Percentiles rank a stretch among this genome's conserved stretches.
phyloP scores from a whole-genome alignment of 2,113 vertebrate genomes.

The Larimichthys crocea region DNA sequence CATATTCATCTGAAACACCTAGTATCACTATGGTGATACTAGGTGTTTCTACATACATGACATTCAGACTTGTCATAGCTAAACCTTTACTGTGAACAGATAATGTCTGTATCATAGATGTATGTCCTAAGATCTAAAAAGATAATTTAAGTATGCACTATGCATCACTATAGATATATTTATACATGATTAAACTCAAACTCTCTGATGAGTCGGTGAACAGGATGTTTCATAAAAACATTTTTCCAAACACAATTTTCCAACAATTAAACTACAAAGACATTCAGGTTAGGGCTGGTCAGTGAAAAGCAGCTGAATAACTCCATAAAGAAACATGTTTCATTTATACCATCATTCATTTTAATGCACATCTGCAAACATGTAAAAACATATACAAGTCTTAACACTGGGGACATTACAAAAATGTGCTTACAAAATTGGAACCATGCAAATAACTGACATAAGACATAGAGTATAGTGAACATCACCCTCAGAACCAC shows the following conservation, averaged over 20 bases:
- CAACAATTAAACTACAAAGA: not conserved
- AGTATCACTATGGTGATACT: too few relatives aligned
- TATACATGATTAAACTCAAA: not conserved
- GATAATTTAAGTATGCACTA: not conserved
- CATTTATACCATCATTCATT: constrained; percentile 41
- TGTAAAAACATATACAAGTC: constrained; percentile 66
- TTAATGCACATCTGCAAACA: constrained; percentile 70
- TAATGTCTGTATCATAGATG: not conserved
- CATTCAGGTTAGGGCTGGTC: not conserved
- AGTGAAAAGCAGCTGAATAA: not conserved
- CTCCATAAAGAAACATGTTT: not conserved
- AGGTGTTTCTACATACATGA: too few relatives aligned
- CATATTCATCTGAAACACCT: too few relatives aligned
- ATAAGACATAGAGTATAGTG: constrained; percentile 28
- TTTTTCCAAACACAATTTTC: not conserved
- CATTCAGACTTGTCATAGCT: too few relatives aligned
- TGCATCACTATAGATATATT: not conserved
- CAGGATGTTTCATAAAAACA: too few relatives aligned
- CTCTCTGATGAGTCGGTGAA: too few relatives aligned
- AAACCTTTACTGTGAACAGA: not conserved
- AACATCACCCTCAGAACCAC: too few relatives aligned
- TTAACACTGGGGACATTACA: constrained; percentile 65
- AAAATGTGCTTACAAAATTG: constrained; percentile 63
- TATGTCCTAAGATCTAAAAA: not conserved
- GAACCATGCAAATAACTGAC: constrained; percentile 67